phyloP scores from a whole-genome alignment of 2,797 vertebrate genomes.

The Glossophaga mutica region DNA sequence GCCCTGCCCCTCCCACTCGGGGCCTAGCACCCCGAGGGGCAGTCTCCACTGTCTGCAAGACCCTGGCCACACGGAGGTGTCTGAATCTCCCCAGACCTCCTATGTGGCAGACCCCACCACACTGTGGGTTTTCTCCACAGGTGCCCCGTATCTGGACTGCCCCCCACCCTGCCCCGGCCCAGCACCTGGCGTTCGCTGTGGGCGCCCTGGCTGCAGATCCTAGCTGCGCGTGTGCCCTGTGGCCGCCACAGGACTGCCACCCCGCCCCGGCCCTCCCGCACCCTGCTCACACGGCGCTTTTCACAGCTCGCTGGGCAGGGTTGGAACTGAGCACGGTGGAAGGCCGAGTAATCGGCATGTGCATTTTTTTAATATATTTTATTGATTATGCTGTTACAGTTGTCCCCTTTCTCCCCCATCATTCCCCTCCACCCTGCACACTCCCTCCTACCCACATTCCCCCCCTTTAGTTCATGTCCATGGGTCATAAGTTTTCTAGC shows the following conservation, averaged over 20 bases:
- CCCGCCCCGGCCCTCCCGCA: neutral
- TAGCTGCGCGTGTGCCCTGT: too few species aligned
- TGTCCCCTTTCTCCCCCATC: too few species aligned
- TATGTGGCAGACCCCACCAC: neutral
- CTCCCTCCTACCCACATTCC: too few species aligned
- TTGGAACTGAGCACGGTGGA: neutral
- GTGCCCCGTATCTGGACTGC: too few species aligned
- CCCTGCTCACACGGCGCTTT: rapidly evolving
- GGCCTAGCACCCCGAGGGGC: neutral
- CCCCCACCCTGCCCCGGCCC: neutral
- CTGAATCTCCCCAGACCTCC: neutral
- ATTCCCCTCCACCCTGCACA: too few species aligned
- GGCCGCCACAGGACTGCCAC: neutral
- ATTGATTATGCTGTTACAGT: too few species aligned
- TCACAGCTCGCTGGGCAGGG: neutral
- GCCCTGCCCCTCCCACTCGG: neutral
- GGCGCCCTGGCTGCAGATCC: neutral
- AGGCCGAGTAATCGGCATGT: neutral
- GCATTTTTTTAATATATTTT: too few species aligned
- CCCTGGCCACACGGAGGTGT: neutral
- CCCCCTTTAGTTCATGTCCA: too few species aligned
- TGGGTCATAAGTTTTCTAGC: too few species aligned
- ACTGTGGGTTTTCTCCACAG: neutral
- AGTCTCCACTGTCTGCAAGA: neutral
- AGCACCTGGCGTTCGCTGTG: neutral